A percentile compares a stretch with the other conserved stretches of the same genome.
Conservation (phyloP, 2,888 invertebrate genomes). For the Diadromus collaris region DNA sequence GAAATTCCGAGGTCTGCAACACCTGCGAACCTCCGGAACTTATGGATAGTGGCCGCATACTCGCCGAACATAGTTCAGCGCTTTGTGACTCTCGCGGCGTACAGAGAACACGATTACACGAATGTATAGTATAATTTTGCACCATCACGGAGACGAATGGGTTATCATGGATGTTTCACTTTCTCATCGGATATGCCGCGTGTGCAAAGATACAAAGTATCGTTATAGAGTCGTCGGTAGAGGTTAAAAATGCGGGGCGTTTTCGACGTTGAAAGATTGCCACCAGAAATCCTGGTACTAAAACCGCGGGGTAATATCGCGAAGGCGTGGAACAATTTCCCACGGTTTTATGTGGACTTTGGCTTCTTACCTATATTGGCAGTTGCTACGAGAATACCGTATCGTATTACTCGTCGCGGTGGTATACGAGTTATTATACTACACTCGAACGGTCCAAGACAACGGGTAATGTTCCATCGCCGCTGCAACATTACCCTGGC, state of each 20-base stretch:
- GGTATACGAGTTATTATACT: neutral
- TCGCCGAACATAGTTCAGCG: neutral
- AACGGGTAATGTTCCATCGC: neutral
- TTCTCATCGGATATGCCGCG: neutral
- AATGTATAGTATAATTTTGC: too few relatives aligned
- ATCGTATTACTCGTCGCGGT: neutral
- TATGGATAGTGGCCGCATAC: neutral
- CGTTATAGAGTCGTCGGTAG: too few relatives aligned
- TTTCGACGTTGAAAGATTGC: neutral
- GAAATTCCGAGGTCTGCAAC: slow-evolving; percentile 37
- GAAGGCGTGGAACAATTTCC: neutral
- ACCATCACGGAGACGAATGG: too few relatives aligned
- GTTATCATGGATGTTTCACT: neutral
- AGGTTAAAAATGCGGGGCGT: too few relatives aligned
- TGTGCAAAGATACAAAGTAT: neutral
- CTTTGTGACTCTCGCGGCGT: too few relatives aligned
- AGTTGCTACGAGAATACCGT: slow-evolving; percentile 25
- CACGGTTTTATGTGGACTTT: slow-evolving; percentile 6
- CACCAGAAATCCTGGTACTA: neutral
- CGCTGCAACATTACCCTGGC: neutral
- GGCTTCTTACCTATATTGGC: slow-evolving; percentile 23
- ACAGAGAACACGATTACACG: too few relatives aligned
- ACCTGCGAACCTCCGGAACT: slow-evolving; percentile 39
- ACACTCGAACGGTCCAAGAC: neutral
- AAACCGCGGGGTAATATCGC: neutral